Base-by-base conservation (phyloP, 2,113 vertebrate genomes). In the Amblyopsis rosae region DNA sequence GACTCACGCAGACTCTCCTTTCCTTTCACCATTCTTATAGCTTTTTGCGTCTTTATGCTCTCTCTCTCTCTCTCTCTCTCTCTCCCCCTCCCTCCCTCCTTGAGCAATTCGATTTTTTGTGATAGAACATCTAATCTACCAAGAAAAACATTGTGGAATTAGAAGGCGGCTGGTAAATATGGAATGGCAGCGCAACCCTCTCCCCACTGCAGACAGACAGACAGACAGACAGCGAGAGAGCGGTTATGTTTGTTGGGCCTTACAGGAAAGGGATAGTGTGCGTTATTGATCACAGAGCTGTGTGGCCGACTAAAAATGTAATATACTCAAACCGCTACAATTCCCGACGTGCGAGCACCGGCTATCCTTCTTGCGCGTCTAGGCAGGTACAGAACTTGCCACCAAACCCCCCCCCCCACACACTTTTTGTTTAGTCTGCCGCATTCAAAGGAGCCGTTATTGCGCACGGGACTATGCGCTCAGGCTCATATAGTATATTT, bases 121-220 rank as follows among this genome's bases (percentile, higher is more conserved):
- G 72, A 84, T 80, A 75, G 69, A 86, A 89, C 83, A 81, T 87
- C 80, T 86, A 87, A 87, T 82, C 77, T 72, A 59, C 61, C 67
- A 80, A 76, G 79, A 73, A 84, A 82, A 86, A 80, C 83, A 75
- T 47, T 11, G 56, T 75, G 76, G 89, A 85, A 80, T 87, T 80
- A 86, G 59, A 79, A 72, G 76, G 41, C 46, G 68, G 63, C 41
- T 49, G 16, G 83, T 33, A 58, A 41, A 65, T 56, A 73, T 12
- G 54, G 10, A 61, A 35, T 0, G 12, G n/a, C 11, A 41, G 55
- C 64, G 7, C 48, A 58, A 68, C 70, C 61, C 48, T 61, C 1
- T 70, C 10, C 48, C 49, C 13, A 6, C 7, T 41, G 35, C 35
- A 41, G 35, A 3, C 4, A 41, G 5, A 7, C 5, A 41, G 35